Base-by-base conservation (phyloP, 1,140 invertebrate genomes). In the Brachystomella parvula region DNA sequence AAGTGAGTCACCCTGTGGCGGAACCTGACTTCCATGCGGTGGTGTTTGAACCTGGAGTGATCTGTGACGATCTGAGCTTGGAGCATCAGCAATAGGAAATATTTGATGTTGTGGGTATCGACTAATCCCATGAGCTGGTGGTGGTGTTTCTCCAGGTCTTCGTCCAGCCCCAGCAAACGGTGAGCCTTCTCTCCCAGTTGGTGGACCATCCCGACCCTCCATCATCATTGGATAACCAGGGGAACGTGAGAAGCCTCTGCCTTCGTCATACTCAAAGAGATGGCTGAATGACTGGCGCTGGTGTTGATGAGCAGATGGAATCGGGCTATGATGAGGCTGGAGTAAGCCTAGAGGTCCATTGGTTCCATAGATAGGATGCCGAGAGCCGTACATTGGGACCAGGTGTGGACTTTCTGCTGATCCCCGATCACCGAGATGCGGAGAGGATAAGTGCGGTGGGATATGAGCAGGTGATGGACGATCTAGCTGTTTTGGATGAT, bases 1-100 rank as follows among this genome's bases (percentile, higher is more conserved):
- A 57, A 92, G 79, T 26, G 87, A 88, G 76, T 92, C 89, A 12
- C 85, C 87, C 75, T 89, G 87, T 35, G 86, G 85, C 61, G 84
- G 84, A 35, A 87, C 85, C 77, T 88, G 87, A 72, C 83, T 83
- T 21, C 84, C 84, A 75, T 89, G 86, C 32, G 87, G 86, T 68
- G 89, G 88, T 56, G 83, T 85, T 33, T 82, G 80, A 1, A 83
- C 81, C 72, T 82, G 83, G 47, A 82, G 78, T 59, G 81, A 83
- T 24, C 64, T 24, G 39, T 61, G 60, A 19, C 56, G 49, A 68
- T 69, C 30, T 67, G 71, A 24, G 66, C 65, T 47, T 71, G 70
- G 68, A 60, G 61, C 44, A 28, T 71, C 66, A 35, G 62, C 79
- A 0, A 73, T 77, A n/a, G 79, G 74, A 66, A 80, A 77, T 15